Evolutionary conservation across 2,888 invertebrate species (phyloP), one percentile per base, ranked within the genome.

Genomic region (Chydorus sphaericus): DNA sequence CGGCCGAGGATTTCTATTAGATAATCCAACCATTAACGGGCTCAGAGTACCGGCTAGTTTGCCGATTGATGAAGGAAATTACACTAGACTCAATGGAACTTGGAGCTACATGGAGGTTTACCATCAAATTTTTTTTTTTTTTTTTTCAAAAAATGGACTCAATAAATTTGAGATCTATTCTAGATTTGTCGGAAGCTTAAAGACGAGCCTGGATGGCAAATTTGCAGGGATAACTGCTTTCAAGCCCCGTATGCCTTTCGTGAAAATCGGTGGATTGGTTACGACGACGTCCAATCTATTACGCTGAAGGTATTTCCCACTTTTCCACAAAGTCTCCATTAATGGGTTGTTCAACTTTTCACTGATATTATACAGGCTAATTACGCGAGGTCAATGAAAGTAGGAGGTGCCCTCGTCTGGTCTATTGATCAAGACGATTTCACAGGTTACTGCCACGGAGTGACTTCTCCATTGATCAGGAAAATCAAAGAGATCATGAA

Each of bases 381-480:
- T 14, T 36, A 33, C 8, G 57, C 63, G 4, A 64, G 65, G 4
- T 37, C 60, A 0, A 48, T 61, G 48, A 65, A 64, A 37, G 65
- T 80, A 54, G 74, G 73, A 54, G 86, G 84, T 28, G 73, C 76
- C 0, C 85, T 87, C 85, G 65, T 83, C 0, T 88, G 87, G 87
- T 82, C 83, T 44, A 73, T 87, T 10, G 88, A 88, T 66, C 82
- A 82, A 5, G 87, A 87, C 62, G 87, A 87, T 65, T 83, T 83
- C 63, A 70, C 66, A 14, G 83, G 81, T 0, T 61, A 65, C 0
- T 84, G 84, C 62, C 77, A 78, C 0, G 65, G 63, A 5, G 73
- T 71, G 31, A 71, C 71, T 49, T 81, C 75, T 66, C 79, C 82
- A 0, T 67, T 87, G 6, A 63, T 85, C 16, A 75, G 66, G 30